phyloP scores from a whole-genome alignment of 2,113 vertebrate species.

The Choloepus hoffmanni region DNA sequence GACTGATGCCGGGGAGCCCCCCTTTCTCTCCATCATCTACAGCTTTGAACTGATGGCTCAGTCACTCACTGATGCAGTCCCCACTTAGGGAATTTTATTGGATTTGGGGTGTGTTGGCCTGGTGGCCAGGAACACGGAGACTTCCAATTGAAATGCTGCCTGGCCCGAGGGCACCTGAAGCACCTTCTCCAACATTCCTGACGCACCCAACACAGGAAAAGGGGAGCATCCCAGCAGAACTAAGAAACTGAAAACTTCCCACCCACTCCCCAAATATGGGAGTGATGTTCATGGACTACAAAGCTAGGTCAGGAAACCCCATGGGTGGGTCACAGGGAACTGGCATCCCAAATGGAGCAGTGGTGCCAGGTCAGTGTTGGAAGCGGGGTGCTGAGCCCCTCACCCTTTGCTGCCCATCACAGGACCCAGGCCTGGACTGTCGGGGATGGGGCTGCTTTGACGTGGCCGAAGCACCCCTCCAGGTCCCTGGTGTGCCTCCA shows the following conservation, averaged over 20 bases:
- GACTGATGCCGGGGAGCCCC: no score
- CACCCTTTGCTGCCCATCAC: not conserved
- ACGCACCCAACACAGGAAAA: not conserved
- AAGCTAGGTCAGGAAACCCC: no score
- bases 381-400: not conserved
- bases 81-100: no score
- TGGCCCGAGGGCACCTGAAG: not conserved
- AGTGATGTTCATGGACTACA: accelerated
- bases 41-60: no score
- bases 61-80: no score
- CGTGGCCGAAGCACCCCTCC: not conserved
- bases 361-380: not conserved
- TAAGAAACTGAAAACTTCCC: not conserved
- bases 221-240: no score
- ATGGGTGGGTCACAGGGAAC: accelerated
- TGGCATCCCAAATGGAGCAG: not conserved
- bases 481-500: no score
- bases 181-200: not conserved
- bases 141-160: no score
- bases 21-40: not conserved
- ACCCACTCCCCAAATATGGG: accelerated
- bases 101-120: not conserved
- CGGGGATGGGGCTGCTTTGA: not conserved
- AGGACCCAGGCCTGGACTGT: no score
- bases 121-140: no score